A percentile compares a stretch with the other conserved stretches of the same genome.
phyloP scores from a whole-genome alignment of 2,113 vertebrate species.

The Labeo catla region DNA sequence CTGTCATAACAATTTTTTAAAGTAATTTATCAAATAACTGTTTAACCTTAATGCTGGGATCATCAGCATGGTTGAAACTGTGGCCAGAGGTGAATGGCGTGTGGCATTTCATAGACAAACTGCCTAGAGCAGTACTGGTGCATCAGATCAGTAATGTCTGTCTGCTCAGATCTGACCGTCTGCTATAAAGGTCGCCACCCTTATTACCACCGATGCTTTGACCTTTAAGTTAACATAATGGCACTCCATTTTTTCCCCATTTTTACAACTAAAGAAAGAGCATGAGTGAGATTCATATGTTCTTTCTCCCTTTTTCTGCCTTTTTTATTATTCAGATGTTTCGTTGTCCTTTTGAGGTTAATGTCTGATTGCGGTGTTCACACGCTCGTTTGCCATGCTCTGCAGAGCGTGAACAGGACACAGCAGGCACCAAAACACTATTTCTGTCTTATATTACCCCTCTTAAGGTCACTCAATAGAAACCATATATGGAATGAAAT shows the following conservation, averaged over 20 bases:
- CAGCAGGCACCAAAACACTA: slow-evolving; percentile 22
- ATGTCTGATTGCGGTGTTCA: slow-evolving; percentile 4
- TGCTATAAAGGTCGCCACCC: background rate
- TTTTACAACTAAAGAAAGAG: slow-evolving; percentile 18
- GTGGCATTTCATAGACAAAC: slow-evolving; percentile 15
- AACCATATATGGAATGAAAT: background rate
- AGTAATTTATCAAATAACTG: background rate
- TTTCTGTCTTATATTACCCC: slow-evolving; percentile 33
- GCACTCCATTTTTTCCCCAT: background rate
- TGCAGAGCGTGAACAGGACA: slow-evolving; percentile 22
- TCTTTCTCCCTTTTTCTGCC: slow-evolving; percentile 6
- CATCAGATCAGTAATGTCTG: slow-evolving; percentile 1
- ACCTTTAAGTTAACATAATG: background rate
- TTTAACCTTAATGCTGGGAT: background rate
- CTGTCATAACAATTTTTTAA: background rate
- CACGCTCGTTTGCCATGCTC: slow-evolving; percentile 36
- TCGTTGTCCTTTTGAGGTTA: slow-evolving; percentile 17
- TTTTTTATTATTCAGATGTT: slow-evolving; percentile 7
- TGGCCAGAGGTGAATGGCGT: background rate
- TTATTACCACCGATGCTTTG: background rate
- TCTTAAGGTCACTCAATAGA: slow-evolving; percentile 54
- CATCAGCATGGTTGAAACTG: background rate
- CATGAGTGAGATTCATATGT: background rate
- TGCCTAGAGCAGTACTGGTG: background rate
- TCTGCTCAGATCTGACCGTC: slow-evolving; percentile 30